Evolutionary conservation across 2,888 invertebrate species (phyloP), one percentile per base, ranked within the genome.

Genomic region (Drosophila histrio): DNA sequence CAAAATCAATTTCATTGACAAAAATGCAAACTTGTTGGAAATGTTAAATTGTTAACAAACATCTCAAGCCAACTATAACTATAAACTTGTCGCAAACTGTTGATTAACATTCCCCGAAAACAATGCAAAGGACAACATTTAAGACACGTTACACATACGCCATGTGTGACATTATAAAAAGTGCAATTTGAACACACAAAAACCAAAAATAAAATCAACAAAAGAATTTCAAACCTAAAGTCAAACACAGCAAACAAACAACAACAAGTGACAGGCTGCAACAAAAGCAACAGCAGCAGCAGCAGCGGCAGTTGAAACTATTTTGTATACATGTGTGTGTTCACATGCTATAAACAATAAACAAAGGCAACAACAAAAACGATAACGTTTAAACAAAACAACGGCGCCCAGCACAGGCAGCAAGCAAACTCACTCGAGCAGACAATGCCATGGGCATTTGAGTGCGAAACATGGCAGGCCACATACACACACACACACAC

Each of bases 301-400:
- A 32, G 46, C 38, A 59, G 17, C 8, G 13, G 57, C 57, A 73
- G 49, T 61, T 50, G 38, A 64, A 73, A 74, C 74, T 69, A 65
- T 65, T 73, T 64, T 69, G 54, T 63, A 36, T 58, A 56, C 39
- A 46, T 17, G 38, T 58, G 7, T 26, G 28, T 65, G 34, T n/a
- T n/a, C 53, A 36, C 67, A 76, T 63, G 77, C 65, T 69, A 83
- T 83, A 76, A 83, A 83, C 83, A 80, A 85, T 79, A 85, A 85
- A 77, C 82, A 85, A 77, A 56, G 60, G 43, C 77, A 83, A 77
- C 80, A 84, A 86, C 84, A 86, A 84, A 72, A 83, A 84, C 84
- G 83, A 86, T 81, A 84, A 86, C 86, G 84, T 74, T 74, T 72
- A 86, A 83, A 79, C 86, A 86, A 84, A 86, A 86, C 77, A 80